Base-by-base conservation (phyloP, 1,140 invertebrate genomes). In the Pristionchus pacificus region DNA sequence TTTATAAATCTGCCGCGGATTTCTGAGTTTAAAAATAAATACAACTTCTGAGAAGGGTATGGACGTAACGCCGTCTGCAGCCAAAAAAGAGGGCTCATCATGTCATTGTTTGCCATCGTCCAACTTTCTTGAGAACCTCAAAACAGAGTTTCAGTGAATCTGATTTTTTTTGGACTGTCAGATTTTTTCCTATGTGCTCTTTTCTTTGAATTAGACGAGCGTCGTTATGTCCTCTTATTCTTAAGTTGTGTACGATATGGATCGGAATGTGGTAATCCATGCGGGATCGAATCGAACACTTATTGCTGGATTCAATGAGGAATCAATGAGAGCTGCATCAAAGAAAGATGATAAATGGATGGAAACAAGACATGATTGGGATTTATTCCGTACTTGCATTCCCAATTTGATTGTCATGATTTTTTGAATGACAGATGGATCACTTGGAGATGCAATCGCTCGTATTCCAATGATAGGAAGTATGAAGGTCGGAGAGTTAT, bases 331-430 rank as follows among this genome's bases (percentile, higher is more conserved):
- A 0, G 72, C 82, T 3, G 55, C 81, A 0, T 31, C 63, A 2
- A 61, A 60, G 2, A n/a, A 66, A 13, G 32, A 68, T 19, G 76
- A 57, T 0, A 31, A 83, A n/a, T 83, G 82, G 82, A 70, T 72
- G 25, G 60, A 81, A 65, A 82, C 79, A 19, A 30, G 62, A 30
- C 70, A 78, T 1, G 80, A 79, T 84, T 97, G 94, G 93, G 94
- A 97, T 86, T 92, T 95, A 81, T 97, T 98, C 85, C 90, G 87
- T 88, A 77, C 81, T 83, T n/a, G n/a, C n/a, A n/a, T n/a, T 80
- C 69, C 55, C 29, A 19, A 27, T n/a, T 33, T 38, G 27, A 32
- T 14, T 24, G 29, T 2, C 2, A n/a, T 74, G 28, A 15, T 24
- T 15, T 68, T 10, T 6, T 32, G 65, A 19, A 65, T 25, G n/a